Base-by-base conservation (phyloP, 2,113 vertebrate species). In the Castor canadensis region DNA sequence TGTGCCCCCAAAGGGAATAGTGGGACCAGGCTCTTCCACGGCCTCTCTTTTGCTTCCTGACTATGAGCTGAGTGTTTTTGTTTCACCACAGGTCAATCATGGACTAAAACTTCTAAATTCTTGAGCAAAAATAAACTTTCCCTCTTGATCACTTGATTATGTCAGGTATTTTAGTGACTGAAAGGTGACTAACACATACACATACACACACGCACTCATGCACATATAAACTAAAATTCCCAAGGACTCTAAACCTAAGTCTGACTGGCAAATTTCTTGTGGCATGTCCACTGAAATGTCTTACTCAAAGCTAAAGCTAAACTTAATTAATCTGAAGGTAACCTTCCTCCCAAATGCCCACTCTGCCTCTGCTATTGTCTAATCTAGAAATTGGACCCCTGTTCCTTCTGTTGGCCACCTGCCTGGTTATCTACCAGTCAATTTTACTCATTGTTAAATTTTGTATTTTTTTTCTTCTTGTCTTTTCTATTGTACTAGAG, bases 321-420 rank as follows among this genome's bases (percentile, higher is more conserved):
- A 17, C 4, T 22, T 5, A 35, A 32, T 19, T 30, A 71, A 52
- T 26, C 38, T 67, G 40, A 95, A 67, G 35, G 26, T 0, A 0
- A 19, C 43, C 10, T 86, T 30, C 56, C 32, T 72, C 30, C 3
- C 22, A 12, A 73, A 43, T 26, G 26, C 28, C 19, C 47, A 52
- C 9, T 73, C 3, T 49, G 2, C 13, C 30, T 76, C 9, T 82
- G 4, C 19, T 35, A 17, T 24, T 58, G 20, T 13, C 11, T 3
- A 77, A 8, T 9, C 20, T 10, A 30, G 13, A 82, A 32, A 52
- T 22, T 16, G n/a, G 12, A 54, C 30, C 3, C 1, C 9, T 22
- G 0, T 5, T 17, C 24, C 16, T 72, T 35, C 38, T 38, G 24
- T 8, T 6, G 20, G 5, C 64, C 6, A 30, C 2, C 6, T 0